Evolutionary conservation across 2,113 vertebrate genomes (phyloP).

Genomic region (Rhadina sibilatrix): DNA sequence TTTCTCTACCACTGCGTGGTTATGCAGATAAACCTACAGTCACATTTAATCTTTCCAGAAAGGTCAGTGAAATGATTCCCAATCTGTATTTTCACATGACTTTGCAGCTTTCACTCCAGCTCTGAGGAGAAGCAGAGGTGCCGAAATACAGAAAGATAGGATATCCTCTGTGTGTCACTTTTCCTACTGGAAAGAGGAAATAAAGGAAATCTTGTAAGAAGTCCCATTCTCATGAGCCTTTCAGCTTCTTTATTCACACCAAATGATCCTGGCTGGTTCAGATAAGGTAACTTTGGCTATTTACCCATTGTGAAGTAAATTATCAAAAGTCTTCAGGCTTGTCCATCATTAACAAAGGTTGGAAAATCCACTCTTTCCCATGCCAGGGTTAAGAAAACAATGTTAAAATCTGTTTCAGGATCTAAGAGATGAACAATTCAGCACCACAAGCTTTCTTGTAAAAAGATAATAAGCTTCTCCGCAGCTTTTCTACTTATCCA

Average conservation of each 20-base stretch:
- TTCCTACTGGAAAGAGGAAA: constrained; percentile 51
- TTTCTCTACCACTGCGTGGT: neutral
- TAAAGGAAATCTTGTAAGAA: constrained; percentile 39
- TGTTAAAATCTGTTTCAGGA: neutral
- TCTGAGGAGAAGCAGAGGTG: neutral
- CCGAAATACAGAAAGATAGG: constrained; percentile 38
- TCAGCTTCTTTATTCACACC: constrained; percentile 31
- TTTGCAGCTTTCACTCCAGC: neutral
- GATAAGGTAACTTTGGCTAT: constrained; percentile 51
- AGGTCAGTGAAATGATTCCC: neutral
- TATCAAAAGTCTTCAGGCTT: constrained; percentile 50
- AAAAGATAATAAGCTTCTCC: neutral
- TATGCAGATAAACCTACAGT: neutral
- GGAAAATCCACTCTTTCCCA: constrained; percentile 24
- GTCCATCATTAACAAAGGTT: constrained; percentile 22
- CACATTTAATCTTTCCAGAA: neutral
- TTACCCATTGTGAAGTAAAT: constrained; percentile 49
- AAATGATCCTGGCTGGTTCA: constrained; percentile 45
- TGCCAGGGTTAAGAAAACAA: constrained; percentile 34
- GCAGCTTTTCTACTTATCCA: neutral
- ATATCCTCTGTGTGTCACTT: constrained; percentile 48
- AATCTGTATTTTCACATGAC: neutral
- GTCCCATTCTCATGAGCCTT: constrained; percentile 26
- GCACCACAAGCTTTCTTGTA: neutral
- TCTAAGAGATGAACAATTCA: neutral